phyloP scores from a whole-genome alignment of 2,113 vertebrate species.

The Gallinago media region DNA sequence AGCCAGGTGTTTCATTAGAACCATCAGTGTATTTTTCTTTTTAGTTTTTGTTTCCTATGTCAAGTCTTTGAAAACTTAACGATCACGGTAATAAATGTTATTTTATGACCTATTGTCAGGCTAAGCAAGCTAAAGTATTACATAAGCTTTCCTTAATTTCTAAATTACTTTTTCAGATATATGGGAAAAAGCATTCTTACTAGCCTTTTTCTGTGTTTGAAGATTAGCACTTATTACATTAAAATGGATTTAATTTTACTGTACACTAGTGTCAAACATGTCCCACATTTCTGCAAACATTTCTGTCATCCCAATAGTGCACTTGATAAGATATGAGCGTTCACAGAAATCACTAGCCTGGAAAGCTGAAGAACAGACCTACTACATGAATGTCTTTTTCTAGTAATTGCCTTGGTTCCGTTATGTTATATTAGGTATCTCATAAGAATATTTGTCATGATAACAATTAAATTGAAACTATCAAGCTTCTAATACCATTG shows the following conservation, averaged over 20 bases:
- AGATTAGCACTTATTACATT: not conserved
- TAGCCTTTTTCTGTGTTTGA: not conserved
- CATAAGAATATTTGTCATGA: not conserved
- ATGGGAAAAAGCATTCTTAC: not conserved
- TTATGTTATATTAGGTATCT: not conserved
- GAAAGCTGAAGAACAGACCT: not conserved
- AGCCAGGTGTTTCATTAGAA: not conserved
- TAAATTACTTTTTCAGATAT: not conserved
- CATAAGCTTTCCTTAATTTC: not conserved
- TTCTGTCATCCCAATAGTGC: not conserved
- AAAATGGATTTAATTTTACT: slow-evolving; percentile 46
- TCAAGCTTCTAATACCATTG: not conserved
- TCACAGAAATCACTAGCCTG: not conserved
- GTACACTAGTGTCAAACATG: slow-evolving; percentile 9
- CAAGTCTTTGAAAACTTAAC: not conserved
- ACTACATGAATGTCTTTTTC: not conserved
- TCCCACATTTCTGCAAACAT: slow-evolving; percentile 28
- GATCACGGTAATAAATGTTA: slow-evolving; percentile 26
- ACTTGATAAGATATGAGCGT: not conserved
- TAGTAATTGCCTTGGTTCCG: not conserved
- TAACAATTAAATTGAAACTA: slow-evolving; percentile 22
- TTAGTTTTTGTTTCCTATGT: not conserved
- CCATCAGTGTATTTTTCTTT: not conserved
- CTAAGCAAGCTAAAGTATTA: not conserved
- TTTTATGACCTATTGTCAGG: not conserved